Evolutionary conservation across 2,797 vertebrate genomes (phyloP).

Genomic region (Alosa sapidissima): DNA sequence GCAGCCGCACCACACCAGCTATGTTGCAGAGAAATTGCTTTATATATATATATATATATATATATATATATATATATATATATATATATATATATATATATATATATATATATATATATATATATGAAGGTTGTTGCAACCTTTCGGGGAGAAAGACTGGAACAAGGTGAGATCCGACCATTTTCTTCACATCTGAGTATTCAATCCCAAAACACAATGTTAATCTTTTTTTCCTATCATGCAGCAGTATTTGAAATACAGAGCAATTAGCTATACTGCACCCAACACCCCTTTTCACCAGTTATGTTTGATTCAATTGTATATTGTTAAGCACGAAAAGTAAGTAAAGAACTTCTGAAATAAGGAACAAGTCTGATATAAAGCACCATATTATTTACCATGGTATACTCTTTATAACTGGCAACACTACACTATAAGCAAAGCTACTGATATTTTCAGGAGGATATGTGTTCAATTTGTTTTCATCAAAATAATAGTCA

Average conservation of each 20-base stretch:
- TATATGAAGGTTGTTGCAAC: constrained; percentile 5
- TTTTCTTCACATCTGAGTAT: background rate
- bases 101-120: background rate
- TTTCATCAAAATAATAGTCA: background rate
- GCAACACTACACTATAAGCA: background rate
- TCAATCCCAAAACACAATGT: background rate
- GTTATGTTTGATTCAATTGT: background rate
- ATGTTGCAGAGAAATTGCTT: constrained; percentile 58
- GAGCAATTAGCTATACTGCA: constrained; percentile 2
- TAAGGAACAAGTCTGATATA: too few species aligned
- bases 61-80: too few species aligned
- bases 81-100: constrained; percentile 16
- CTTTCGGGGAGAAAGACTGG: constrained; percentile 32
- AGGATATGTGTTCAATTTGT: background rate
- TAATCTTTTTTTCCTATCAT: background rate
- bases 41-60: background rate
- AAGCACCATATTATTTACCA: background rate
- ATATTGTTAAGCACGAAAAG: background rate
- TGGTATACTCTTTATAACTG: background rate
- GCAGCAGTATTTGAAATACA: background rate
- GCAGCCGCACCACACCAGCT: constrained; percentile 43
- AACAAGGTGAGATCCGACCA: constrained; percentile 22
- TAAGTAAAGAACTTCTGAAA: too few species aligned
- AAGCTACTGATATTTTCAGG: background rate
- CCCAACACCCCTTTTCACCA: background rate